phyloP scores from a whole-genome alignment of 2,888 invertebrate species.

The Eumacrocentrus americanus region DNA sequence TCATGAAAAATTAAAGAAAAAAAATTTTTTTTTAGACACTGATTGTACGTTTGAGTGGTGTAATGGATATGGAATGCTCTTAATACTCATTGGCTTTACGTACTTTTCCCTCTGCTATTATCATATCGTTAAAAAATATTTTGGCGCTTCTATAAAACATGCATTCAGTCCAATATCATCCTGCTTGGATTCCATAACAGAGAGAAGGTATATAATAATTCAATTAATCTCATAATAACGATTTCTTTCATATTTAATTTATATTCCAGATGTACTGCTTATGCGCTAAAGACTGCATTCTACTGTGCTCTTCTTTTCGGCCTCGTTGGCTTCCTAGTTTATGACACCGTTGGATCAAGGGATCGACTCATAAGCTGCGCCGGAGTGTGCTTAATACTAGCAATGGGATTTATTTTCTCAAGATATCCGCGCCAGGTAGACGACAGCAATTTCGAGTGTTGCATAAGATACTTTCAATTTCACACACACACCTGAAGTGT shows the following conservation, averaged over 20 bases:
- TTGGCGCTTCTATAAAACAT: constrained; percentile 61
- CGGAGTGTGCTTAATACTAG: constrained; percentile 71
- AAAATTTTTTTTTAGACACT: constrained; percentile 35
- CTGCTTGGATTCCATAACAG: constrained; percentile 22
- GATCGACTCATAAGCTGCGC: constrained; percentile 72
- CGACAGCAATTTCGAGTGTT: constrained; percentile 24
- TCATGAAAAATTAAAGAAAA: not conserved
- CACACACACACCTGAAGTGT: not conserved
- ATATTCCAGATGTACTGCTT: constrained; percentile 66
- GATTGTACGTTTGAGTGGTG: constrained; percentile 61
- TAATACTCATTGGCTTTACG: constrained; percentile 68
- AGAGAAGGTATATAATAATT: constrained; percentile 30
- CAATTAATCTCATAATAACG: not conserved
- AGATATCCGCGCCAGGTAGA: constrained; percentile 65
- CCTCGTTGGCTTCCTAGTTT: constrained; percentile 67
- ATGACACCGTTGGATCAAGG: constrained; percentile 67
- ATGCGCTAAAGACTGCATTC: constrained; percentile 47
- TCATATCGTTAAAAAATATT: constrained; percentile 65
- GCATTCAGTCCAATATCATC: constrained; percentile 33
- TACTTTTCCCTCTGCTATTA: constrained; percentile 72
- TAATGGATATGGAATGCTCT: constrained; percentile 75
- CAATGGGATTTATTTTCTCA: constrained; percentile 70
- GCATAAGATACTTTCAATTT: not conserved
- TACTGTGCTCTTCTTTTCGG: constrained; percentile 62
- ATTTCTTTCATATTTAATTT: constrained; percentile 26